Percentiles rank a stretch among this genome's conserved stretches.
Evolutionary conservation across 2,113 vertebrate genomes (phyloP).

Genomic region (Hassar affinis): DNA sequence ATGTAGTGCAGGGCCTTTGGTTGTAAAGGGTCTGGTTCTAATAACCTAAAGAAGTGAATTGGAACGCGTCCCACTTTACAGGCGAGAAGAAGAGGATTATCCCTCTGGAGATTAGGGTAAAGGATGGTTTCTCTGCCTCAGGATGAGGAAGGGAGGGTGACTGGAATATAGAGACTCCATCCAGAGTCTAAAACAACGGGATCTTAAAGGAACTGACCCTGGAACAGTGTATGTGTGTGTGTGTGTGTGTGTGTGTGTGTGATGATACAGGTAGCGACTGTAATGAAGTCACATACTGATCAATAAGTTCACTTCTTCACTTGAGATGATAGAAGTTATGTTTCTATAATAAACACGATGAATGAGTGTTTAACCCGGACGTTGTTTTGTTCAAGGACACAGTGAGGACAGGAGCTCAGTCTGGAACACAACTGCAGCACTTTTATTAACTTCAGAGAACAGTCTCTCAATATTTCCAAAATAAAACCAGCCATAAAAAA

Average conservation of each 20-base stretch:
- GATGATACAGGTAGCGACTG: background rate
- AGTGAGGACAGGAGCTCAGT: too few relatives aligned
- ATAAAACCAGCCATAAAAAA: background rate
- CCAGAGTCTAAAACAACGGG: too few relatives aligned
- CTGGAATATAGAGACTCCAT: too few relatives aligned
- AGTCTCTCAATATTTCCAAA: background rate
- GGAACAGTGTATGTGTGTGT: background rate
- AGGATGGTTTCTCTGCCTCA: background rate
- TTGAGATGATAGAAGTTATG: too few relatives aligned
- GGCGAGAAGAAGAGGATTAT: background rate
- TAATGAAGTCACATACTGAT: background rate
- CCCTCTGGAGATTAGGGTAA: too few relatives aligned
- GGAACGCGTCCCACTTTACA: background rate
- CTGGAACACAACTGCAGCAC: background rate
- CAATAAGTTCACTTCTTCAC: too few relatives aligned
- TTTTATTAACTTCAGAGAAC: background rate
- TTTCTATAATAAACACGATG: background rate
- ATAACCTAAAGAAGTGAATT: background rate
- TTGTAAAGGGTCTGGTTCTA: background rate
- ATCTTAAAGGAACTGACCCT: background rate
- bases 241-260: background rate
- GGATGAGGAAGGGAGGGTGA: background rate
- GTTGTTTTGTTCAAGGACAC: background rate
- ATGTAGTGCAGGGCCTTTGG: background rate
- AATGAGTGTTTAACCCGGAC: background rate